These are phyloP conservation scores for Dipus sagitta DNA, from an alignment of 2,797 vertebrate species.

Conservation along the genomic window DNA sequence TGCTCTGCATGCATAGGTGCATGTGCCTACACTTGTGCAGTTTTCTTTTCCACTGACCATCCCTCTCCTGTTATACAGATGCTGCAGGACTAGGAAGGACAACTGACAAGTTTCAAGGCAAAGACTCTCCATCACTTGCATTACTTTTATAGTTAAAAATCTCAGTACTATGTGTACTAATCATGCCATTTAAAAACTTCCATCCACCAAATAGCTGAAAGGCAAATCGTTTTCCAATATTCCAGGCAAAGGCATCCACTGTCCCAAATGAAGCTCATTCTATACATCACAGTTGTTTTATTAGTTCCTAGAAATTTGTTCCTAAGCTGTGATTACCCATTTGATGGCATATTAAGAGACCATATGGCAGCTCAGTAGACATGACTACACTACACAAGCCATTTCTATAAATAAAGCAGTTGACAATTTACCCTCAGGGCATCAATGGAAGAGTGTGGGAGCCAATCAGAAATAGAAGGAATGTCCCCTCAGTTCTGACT, in stretches of 20 bases:
- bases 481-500: slow-evolving; percentile 31
- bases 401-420: slow-evolving; percentile 69
- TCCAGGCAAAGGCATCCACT: no score
- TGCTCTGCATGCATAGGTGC: rapidly evolving
- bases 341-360: slow-evolving; percentile 72
- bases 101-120: not conserved
- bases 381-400: not conserved
- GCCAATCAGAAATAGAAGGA: slow-evolving; percentile 4
- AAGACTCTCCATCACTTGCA: not conserved
- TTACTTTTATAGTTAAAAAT: slow-evolving; percentile 21
- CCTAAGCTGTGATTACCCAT: slow-evolving; percentile 72
- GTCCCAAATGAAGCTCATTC: slow-evolving; percentile 11
- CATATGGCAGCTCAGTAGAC: slow-evolving; percentile 70
- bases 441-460: slow-evolving; percentile 43
- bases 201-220: not conserved
- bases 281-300: slow-evolving; percentile 65
- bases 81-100: not conserved
- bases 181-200: not conserved
- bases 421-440: slow-evolving; percentile 60
- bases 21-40: not conserved
- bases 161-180: not conserved
- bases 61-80: not conserved
- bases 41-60: not conserved
- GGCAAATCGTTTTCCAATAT: not conserved
- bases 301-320: slow-evolving; percentile 70